phyloP scores from a whole-genome alignment of 2,113 vertebrate species.

The Cervus canadensis region DNA sequence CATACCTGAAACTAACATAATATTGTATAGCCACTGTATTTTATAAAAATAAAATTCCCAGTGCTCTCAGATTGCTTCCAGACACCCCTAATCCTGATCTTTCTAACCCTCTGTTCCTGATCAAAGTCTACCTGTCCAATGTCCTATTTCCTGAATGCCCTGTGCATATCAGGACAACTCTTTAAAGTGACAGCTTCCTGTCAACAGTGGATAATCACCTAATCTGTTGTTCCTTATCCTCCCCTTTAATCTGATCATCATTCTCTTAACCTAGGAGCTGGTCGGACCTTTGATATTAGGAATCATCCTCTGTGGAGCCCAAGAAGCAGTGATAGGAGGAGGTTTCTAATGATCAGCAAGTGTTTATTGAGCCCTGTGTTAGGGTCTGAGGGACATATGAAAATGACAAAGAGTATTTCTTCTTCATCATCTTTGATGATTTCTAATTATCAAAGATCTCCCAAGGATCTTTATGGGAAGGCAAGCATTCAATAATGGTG shows the following conservation, averaged over 20 bases:
- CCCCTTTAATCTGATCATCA: not conserved
- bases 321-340: not conserved
- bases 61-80: not conserved
- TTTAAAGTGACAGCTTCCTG: not conserved
- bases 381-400: not conserved
- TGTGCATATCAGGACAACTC: not conserved
- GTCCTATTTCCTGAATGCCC: not conserved
- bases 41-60: not conserved
- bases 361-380: not conserved
- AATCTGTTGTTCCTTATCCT: not conserved
- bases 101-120: not conserved
- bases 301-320: not conserved
- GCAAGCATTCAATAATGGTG: not conserved
- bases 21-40: not conserved
- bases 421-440: not conserved
- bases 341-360: not conserved
- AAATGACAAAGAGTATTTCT: not conserved
- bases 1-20: not conserved
- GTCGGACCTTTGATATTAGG: not conserved
- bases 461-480: not conserved
- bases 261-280: not conserved
- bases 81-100: not conserved
- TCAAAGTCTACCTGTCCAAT: not conserved
- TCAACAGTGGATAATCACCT: not conserved
- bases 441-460: not conserved